Base-by-base conservation (phyloP, 1,140 invertebrate species). In the Macrocentrus cingulum region DNA sequence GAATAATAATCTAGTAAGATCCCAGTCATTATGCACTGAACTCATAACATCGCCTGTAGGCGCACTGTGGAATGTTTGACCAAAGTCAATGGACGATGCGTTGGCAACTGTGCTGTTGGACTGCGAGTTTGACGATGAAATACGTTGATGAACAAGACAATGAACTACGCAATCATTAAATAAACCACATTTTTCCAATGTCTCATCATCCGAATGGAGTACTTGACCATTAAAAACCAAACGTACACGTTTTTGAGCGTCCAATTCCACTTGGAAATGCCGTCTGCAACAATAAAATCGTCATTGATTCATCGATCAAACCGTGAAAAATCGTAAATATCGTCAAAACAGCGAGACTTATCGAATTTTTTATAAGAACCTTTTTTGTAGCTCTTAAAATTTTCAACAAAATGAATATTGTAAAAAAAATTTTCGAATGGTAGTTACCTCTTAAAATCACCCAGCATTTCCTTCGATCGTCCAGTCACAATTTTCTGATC, bases 201-300 rank as follows among this genome's bases (percentile, higher is more conserved):
- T 93, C 58, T 85, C 82, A 48, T 77, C 82, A 60, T 94, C 92
- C 60, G 88, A 85, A 56, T 87, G 83, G 15, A 96, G 77, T 39
- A 94, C 86, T 65, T 91, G 89, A 8, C 93, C 93, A 74, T 93
- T 92, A 73, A 92, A 95, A 45, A 96, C 92, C 42, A 96, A 80
- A 15, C 91, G 85, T 18, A 96, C 87, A 25, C 89, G 76, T 69
- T 91, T 90, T 65, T 91, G 86, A 11, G 87, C 82, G 2, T 85
- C 80, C 52, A 95, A 75, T 76, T 95, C 92, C 20, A 83, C 80
- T 44, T 85, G 82, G 80, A 95, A 96, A 79, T 96, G 88, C 54
- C 87, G 82, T 76, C 91, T 94, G 72, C 50, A 84, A 83, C 20
- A 57, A 65, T 49, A 65, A 72, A 65, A 66, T 65, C n/a, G n/a